Evolutionary conservation across 2,797 vertebrate genomes (phyloP), one percentile per base, ranked within the genome.

Genomic region (Kryptolebias ocellatus): DNA sequence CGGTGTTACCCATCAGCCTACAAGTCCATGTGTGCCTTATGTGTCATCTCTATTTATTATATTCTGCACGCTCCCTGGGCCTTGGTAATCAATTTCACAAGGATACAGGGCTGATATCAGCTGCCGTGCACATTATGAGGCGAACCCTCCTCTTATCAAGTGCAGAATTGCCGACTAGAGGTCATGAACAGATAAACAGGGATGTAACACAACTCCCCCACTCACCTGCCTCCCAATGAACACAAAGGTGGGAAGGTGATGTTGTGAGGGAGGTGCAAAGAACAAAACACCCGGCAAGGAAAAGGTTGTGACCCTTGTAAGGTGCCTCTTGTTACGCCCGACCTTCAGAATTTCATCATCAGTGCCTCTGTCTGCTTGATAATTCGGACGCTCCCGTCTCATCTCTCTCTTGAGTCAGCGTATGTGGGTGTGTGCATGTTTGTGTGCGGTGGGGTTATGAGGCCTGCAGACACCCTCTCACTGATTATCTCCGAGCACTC

Each of bases 311-410:
- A 98, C 95, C 96, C 95, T 92, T 95, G 96, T 97, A 96, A 97
- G 96, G 95, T 96, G 95, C 92, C 95, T 95, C 95, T 98, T 98
- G 96, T 99, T 98, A 98, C 92, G 91, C 92, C 93, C 95, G 96
- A 98, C 97, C 98, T 98, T 98, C 96, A 98, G 95, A 96, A 97
- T 98, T 98, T 98, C 96, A 98, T 98, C 97, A 97, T 96, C 95
- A 95, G 94, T 93, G 93, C 81, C 91, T 93, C 94, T 94, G 95
- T 94, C 95, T 95, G 95, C 94, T 96, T 96, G 95, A 96, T 97
- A 97, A 97, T 97, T 96, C 92, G 95, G 94, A 95, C 93, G 93
- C 94, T 91, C 91, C 90, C 83, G 91, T 93, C 95, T 95, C 94
- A 93, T 95, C 95, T 95, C 93, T 95, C 84, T 95, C 86, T 85